These are phyloP conservation scores for Himalopsyche phryganea DNA, from an alignment of 1,140 invertebrate genomes.

Conservation along the genomic window DNA sequence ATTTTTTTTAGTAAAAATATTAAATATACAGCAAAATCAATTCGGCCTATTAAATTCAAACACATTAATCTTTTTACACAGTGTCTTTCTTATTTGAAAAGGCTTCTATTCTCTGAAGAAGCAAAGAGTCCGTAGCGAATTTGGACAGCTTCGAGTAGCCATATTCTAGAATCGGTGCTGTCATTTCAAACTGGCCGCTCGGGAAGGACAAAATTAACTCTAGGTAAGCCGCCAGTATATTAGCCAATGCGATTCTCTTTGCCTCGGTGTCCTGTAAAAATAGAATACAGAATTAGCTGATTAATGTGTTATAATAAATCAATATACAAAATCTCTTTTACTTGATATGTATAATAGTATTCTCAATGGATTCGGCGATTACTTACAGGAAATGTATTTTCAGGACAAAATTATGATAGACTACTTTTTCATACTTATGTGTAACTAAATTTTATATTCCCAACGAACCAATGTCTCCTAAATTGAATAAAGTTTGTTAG, in stretches of 20 bases:
- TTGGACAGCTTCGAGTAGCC: slow-evolving; percentile 55
- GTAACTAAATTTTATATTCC: no score
- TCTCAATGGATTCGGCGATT: no score
- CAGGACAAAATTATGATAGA: no score
- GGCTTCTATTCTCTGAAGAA: slow-evolving; percentile 41
- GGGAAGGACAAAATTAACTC: slow-evolving; percentile 56
- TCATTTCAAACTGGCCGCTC: slow-evolving; percentile 51
- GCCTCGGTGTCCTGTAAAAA: slow-evolving; percentile 54
- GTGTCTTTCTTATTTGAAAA: slow-evolving; percentile 32
- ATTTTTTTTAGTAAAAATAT: no score
- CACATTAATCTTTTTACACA: slow-evolving; percentile 7
- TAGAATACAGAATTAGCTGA: slow-evolving; percentile 5
- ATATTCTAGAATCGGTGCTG: slow-evolving; percentile 51
- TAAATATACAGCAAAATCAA: slow-evolving; percentile 5
- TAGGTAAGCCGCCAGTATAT: slow-evolving; percentile 58
- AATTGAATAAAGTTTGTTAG: no score
- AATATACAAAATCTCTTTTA: no score
- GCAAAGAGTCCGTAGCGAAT: slow-evolving; percentile 47
- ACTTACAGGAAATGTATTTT: neutral
- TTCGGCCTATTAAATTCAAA: no score
- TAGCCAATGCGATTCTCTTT: slow-evolving; percentile 54
- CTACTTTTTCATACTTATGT: no score
- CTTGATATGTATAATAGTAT: no score
- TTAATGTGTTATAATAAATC: no score
- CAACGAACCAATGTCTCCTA: no score